phyloP scores from a whole-genome alignment of 1,140 invertebrate species.

The Brachystomella parvula region DNA sequence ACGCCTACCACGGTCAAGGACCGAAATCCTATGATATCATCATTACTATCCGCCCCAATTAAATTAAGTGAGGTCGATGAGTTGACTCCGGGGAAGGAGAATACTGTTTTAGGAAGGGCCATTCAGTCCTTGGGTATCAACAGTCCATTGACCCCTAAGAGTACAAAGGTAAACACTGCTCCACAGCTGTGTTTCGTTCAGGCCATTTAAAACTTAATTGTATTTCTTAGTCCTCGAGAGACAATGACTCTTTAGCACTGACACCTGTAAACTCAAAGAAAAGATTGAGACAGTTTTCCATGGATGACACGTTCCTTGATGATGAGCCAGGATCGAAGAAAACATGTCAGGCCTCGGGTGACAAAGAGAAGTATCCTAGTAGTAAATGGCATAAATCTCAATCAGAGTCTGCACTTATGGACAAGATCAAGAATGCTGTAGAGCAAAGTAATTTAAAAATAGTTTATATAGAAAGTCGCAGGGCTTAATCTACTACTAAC shows the following conservation, averaged over 20 bases:
- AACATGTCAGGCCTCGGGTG: neutral
- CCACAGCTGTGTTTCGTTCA: too few species aligned
- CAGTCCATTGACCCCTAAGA: neutral
- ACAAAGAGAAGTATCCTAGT: neutral
- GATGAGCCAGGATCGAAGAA: constrained; percentile 3
- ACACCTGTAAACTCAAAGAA: neutral
- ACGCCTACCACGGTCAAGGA: too few species aligned
- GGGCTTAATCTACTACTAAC: neutral
- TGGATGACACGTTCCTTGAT: neutral
- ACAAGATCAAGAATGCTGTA: neutral
- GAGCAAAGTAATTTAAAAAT: constrained; percentile 2
- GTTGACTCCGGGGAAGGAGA: neutral
- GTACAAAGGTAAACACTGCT: neutral
- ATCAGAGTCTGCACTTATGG: neutral
- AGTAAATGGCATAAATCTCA: neutral
- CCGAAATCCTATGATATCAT: too few species aligned
- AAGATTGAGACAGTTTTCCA: neutral
- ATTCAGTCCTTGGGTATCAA: neutral
- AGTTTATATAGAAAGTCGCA: neutral
- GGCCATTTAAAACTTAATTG: too few species aligned
- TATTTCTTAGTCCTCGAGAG: neutral
- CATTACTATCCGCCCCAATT: neutral
- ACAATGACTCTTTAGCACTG: too few species aligned
- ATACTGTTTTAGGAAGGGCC: neutral
- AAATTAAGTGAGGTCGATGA: neutral